A percentile compares a stretch with the other conserved stretches of the same genome.
phyloP scores from a whole-genome alignment of 2,113 vertebrate species.

The Archilochus colubris region DNA sequence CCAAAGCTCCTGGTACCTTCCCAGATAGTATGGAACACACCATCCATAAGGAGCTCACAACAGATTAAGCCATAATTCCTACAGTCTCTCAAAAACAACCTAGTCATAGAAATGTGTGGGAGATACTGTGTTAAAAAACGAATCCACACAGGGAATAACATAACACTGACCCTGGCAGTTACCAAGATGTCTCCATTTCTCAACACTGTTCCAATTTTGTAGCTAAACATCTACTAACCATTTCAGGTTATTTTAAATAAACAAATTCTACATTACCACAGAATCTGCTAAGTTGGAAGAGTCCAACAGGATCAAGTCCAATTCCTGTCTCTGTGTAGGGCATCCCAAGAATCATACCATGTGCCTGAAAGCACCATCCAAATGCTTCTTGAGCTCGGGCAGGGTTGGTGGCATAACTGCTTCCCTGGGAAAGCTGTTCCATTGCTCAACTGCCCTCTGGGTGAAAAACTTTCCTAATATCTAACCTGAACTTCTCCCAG shows the following conservation, averaged over 20 bases:
- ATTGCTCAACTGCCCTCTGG: no score
- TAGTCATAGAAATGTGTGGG: background rate
- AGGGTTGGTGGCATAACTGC: no score
- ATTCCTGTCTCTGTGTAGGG: no score
- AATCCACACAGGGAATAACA: background rate
- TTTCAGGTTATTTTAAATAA: background rate
- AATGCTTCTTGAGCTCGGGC: no score
- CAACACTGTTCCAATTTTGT: background rate
- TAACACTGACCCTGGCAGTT: background rate
- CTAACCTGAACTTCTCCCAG: no score
- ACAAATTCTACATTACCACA: background rate
- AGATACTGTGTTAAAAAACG: background rate
- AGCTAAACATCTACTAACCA: background rate
- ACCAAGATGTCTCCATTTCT: background rate
- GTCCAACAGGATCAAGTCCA: no score
- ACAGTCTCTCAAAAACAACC: background rate
- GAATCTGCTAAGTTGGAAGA: no score
- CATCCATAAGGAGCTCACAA: background rate
- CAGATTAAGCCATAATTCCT: background rate
- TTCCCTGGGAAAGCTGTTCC: no score
- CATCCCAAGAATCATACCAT: no score
- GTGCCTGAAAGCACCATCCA: no score
- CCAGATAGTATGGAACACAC: background rate
- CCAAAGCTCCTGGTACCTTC: background rate
- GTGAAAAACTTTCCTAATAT: no score